phyloP scores from a whole-genome alignment of 2,888 invertebrate genomes.

The Spatulosminthurus flaviceps region DNA sequence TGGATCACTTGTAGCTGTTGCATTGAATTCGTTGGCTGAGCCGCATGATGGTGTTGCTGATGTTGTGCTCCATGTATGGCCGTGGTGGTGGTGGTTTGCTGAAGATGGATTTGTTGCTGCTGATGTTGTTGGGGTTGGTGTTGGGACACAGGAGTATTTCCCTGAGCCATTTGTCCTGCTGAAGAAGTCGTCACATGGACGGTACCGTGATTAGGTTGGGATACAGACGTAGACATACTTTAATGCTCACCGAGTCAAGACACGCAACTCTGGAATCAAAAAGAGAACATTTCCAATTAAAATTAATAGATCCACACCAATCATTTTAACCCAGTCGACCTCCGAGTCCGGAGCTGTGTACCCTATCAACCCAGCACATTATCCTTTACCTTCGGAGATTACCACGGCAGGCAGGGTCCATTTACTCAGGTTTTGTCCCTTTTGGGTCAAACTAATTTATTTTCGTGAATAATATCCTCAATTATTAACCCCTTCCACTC shows the following conservation, averaged over 20 bases:
- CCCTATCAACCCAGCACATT: no score
- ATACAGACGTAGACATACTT: background rate
- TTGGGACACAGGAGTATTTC: constrained; percentile 16
- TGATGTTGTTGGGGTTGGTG: constrained; percentile 46
- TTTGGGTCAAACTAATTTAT: background rate
- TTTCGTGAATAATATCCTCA: background rate
- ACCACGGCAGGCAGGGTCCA: no score
- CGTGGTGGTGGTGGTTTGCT: constrained; percentile 53
- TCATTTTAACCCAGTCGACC: background rate
- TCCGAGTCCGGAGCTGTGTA: background rate
- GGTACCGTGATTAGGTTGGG: background rate
- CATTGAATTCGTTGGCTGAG: constrained; percentile 52
- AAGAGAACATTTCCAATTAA: background rate
- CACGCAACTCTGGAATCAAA: constrained; percentile 14
- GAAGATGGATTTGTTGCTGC: constrained; percentile 60
- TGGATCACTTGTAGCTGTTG: constrained; percentile 81
- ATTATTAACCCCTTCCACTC: constrained; percentile 1
- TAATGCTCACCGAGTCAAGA: background rate
- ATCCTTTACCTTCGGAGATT: background rate
- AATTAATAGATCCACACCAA: background rate
- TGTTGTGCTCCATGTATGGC: constrained; percentile 30
- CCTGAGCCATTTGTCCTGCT: constrained; percentile 41
- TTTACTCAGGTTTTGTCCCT: no score
- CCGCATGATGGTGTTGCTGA: constrained; percentile 42
- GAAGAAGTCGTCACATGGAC: constrained; percentile 28